Evolutionary conservation across 2,797 vertebrate genomes (phyloP).

Genomic region (Numenius phaeopus): DNA sequence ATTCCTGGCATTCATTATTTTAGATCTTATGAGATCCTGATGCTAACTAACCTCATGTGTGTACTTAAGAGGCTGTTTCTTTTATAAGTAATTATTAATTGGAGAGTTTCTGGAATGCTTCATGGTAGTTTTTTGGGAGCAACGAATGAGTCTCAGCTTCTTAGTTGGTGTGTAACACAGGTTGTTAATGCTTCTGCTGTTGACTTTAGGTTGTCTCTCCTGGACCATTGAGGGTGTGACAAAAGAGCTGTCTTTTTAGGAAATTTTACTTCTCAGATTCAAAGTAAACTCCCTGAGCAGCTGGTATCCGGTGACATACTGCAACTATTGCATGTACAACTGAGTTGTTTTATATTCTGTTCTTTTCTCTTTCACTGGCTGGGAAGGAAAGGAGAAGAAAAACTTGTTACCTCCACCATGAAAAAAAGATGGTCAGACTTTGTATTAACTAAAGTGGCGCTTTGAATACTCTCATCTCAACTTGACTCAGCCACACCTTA

Average conservation of each 20-base stretch:
- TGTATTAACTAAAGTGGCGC: neutral
- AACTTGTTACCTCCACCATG: neutral
- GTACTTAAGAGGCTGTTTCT: neutral
- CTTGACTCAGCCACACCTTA: neutral
- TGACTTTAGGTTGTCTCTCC: neutral
- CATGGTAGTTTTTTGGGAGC: neutral
- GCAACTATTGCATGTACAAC: accelerated
- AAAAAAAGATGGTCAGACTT: neutral
- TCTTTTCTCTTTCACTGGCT: neutral
- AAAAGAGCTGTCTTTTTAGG: neutral
- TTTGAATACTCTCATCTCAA: neutral
- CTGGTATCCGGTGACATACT: neutral
- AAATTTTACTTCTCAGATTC: neutral
- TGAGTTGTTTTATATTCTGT: neutral
- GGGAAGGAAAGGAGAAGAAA: neutral
- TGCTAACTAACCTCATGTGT: neutral
- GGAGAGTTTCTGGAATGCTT: neutral
- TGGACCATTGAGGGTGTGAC: neutral
- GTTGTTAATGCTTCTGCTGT: neutral
- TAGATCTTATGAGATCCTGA: neutral
- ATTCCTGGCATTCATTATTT: neutral
- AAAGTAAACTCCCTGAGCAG: neutral
- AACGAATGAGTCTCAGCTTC: neutral
- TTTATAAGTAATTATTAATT: neutral
- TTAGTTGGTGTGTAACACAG: neutral